These are phyloP conservation scores for Hylaea fasciaria DNA, from an alignment of 2,888 invertebrate genomes.

Conservation along the genomic window DNA sequence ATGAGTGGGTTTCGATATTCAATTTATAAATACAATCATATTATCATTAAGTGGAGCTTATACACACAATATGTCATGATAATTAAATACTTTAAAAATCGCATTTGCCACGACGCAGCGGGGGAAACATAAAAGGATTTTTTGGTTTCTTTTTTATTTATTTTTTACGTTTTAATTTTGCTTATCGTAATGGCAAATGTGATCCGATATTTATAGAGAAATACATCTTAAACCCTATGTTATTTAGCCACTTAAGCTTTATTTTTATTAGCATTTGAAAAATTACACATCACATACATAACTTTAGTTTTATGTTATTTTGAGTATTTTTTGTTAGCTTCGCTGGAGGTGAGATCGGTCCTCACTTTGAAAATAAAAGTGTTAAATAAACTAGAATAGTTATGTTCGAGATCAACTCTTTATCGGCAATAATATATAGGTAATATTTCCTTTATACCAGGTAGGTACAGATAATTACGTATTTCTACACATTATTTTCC, in stretches of 20 bases:
- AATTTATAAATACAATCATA: constrained; percentile 60
- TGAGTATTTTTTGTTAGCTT: constrained; percentile 72
- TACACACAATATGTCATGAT: constrained; percentile 75
- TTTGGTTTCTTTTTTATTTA: constrained; percentile 9
- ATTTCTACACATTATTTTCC: too few species aligned
- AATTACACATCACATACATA: constrained; percentile 69
- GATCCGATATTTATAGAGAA: constrained; percentile 54
- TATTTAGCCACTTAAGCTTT: constrained; percentile 78
- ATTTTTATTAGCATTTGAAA: constrained; percentile 66
- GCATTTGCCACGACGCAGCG: constrained; percentile 38
- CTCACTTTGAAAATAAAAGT: constrained; percentile 44
- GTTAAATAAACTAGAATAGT: not conserved
- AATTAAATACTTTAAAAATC: constrained; percentile 39
- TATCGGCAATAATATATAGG: too few species aligned
- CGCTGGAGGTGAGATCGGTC: constrained; percentile 58
- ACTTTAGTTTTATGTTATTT: constrained; percentile 47
- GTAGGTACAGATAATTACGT: too few species aligned
- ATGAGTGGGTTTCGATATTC: constrained; percentile 74
- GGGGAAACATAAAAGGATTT: constrained; percentile 39
- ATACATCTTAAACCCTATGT: constrained; percentile 75
- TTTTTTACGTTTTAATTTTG: constrained; percentile 18
- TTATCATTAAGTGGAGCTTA: constrained; percentile 64
- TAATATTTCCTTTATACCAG: too few species aligned
- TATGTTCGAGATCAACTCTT: too few species aligned
- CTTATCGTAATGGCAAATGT: constrained; percentile 42